These are phyloP conservation scores for Chloroceryle aenea DNA, from an alignment of 2,113 vertebrate genomes.

Conservation along the genomic window DNA sequence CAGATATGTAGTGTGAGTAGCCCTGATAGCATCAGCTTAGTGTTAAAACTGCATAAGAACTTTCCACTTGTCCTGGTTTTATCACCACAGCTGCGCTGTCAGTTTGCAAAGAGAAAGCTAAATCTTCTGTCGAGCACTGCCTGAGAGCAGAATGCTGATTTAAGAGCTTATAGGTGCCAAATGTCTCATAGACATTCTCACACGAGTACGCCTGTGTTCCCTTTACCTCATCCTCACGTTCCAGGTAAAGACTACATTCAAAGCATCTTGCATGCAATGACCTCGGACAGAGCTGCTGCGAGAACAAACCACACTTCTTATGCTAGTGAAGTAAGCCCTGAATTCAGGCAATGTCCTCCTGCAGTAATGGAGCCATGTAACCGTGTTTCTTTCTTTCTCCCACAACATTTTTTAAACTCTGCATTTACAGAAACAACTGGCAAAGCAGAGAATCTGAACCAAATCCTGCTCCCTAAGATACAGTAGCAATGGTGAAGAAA, in stretches of 20 bases:
- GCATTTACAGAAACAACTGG: background rate
- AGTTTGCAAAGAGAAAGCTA: background rate
- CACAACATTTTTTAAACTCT: accelerated
- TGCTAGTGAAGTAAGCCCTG: background rate
- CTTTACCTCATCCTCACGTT: background rate
- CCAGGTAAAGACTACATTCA: background rate
- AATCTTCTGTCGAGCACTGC: background rate
- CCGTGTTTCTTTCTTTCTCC: background rate
- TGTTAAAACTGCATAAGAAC: background rate
- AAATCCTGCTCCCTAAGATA: background rate
- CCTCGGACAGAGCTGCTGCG: background rate
- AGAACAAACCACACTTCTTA: background rate
- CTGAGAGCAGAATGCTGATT: background rate
- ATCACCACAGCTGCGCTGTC: background rate
- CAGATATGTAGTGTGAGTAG: background rate
- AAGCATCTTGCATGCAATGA: background rate
- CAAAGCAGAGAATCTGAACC: background rate
- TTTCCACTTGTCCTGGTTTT: background rate
- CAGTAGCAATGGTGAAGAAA: background rate
- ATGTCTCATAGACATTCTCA: background rate
- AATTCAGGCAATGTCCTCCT: background rate
- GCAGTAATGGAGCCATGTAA: background rate
- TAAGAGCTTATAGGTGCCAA: background rate
- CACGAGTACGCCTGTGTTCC: no score
- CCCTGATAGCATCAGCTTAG: background rate